Evolutionary conservation across 35 echinoderm and acorn worm genomes (phyloP), one percentile per base, ranked within the genome.

Genomic region (Ophioderma brevispina): DNA sequence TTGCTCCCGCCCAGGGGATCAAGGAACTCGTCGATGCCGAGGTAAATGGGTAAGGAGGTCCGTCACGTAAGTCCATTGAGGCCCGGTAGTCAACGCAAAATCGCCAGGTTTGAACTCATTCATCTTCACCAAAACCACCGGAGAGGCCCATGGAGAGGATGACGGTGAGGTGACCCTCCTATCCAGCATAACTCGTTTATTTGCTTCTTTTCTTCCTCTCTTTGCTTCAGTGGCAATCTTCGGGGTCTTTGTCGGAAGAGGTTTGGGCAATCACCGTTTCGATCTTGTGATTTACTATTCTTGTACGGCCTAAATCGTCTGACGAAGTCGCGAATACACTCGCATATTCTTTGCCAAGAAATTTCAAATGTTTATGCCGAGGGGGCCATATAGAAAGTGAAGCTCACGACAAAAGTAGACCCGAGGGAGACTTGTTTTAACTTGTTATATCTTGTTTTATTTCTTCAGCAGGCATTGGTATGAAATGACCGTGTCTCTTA

Each of bases 1-100:
- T 93, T 36, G 77, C 75, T 25, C 17, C 83, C 83, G 79, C 84
- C n/a, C 30, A 92, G 77, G 25, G 91, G 50, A 43, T 93, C 92
- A 0, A 94, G 80, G 0, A 81, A 85, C 28, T 94, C 92, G 10
- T 92, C 91, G 0, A 94, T 94, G n/a, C 25, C 92, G n/a, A 1
- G 92, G 92, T 33, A 94, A 28, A n/a, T n/a, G n/a, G 92, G 79
- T 33, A 90, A 94, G 0, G 92, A 39, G 37, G 90, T 87, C 33
- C 81, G 34, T 2, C 85, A 33, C 2, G 92, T 94, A 8, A 77
- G 41, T 31, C 32, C 15, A 49, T 94, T 94, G 14, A 94, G 75
- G 70, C 86, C 85, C 92, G 5, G 78, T 94, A 94, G 42, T 94
- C 92, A 11, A 94, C 88, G 34, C 92, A 94, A 15, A 94, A 23